Evolutionary conservation across 2,888 invertebrate genomes (phyloP), one percentile per base, ranked within the genome.

Genomic region (Nineta flava): DNA sequence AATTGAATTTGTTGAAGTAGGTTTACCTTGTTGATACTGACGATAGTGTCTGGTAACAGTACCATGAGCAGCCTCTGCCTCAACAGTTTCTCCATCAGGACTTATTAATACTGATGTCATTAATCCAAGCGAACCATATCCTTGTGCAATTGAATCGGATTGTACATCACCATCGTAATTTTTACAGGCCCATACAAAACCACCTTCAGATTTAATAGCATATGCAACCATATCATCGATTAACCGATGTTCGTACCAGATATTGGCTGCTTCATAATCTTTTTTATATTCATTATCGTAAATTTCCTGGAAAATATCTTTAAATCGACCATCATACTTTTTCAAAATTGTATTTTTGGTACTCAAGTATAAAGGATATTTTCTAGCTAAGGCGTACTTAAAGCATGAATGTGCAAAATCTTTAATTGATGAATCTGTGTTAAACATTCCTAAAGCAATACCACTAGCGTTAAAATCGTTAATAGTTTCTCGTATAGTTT

Each of bases 181-280:
- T 67, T 99, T 99, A 69, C 97, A 99, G 9, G 97, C 95, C 97
- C 97, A 99, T 0, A 99, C 95, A 66, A 97, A 99, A 41, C 97
- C 97, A 56, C 99, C 99, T 59, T 94, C 92, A 0, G 92, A 90
- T 67, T 97, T 97, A 88, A 97, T 90, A 32, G 86, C 84, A 62
- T 95, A 94, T 2, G 97, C 97, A 12, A 97, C 96, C 97, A 97
- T 97, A 62, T 99, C 97, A 65, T 99, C 97, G 62, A 99, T 99
- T 49, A 99, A 73, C 53, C 97, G 80, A 67, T 99, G 97, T 67
- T 99, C 97, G 64, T 99, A 99, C 94, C 95, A 96, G 59, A 97
- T 84, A 4, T 82, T 82, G 53, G 80, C 79, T 1, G 81, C 83
- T 65, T 96, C 95, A 65, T 71, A 99, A 58, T 85, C 67, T 1